These are phyloP conservation scores for Onchidella celtica DNA, from an alignment of 2,888 invertebrate genomes.

Conservation along the genomic window DNA sequence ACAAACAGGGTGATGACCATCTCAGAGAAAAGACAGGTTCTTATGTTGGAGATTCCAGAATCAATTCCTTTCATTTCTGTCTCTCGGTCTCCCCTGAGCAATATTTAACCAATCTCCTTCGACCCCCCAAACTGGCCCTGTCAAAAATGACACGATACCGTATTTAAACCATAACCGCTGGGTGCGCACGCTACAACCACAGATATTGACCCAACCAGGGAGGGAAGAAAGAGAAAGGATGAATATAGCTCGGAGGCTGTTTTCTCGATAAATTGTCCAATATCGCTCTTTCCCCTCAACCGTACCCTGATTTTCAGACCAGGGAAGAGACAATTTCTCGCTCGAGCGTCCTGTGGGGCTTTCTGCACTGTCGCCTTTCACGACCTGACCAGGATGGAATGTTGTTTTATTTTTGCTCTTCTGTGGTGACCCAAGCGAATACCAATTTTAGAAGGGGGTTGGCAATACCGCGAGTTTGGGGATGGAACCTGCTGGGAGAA, in stretches of 20 bases:
- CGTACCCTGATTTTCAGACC: background rate
- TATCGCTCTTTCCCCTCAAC: conserved; percentile 9
- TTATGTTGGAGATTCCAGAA: background rate
- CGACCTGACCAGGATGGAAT: background rate
- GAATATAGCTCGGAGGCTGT: conserved; percentile 17
- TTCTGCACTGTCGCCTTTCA: background rate
- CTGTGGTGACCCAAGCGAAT: background rate
- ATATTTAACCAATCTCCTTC: conserved; percentile 18
- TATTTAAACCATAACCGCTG: background rate
- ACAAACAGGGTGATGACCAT: conserved; percentile 8
- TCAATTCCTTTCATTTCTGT: conserved; percentile 8
- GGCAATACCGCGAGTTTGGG: too few relatives aligned
- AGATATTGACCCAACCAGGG: conserved; percentile 17
- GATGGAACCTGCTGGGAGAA: too few relatives aligned
- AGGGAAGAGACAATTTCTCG: conserved; percentile 16
- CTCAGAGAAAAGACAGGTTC: conserved; percentile 2
- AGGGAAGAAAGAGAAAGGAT: background rate
- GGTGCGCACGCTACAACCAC: background rate
- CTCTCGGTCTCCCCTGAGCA: background rate
- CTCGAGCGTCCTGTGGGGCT: background rate
- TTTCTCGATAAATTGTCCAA: conserved; percentile 33
- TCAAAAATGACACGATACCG: conserved; percentile 4
- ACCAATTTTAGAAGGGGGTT: too few relatives aligned
- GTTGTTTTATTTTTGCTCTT: conserved; percentile 7
- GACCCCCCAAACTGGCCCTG: conserved; percentile 27